A percentile compares a stretch with the other conserved stretches of the same genome.
These are phyloP conservation scores for Hemiscyllium ocellatum DNA, from an alignment of 2,113 vertebrate species.

Conservation along the genomic window DNA sequence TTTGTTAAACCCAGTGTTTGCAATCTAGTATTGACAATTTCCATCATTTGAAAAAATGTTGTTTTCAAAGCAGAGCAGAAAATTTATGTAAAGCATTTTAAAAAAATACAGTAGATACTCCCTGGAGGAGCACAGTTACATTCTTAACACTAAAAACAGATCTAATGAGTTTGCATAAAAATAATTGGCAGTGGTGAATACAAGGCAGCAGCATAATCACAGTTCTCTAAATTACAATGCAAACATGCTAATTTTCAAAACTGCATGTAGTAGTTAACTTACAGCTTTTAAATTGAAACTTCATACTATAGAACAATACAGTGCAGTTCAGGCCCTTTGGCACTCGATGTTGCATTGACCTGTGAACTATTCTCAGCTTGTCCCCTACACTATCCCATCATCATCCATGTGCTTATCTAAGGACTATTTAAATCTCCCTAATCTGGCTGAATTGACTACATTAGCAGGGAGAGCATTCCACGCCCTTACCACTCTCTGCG, in stretches of 20 bases:
- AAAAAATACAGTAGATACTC: background rate
- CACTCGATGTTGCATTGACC: no score
- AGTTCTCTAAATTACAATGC: slow-evolving; percentile 22
- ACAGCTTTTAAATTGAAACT: background rate
- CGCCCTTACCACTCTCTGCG: no score
- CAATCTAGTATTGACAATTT: background rate
- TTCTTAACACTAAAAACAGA: background rate
- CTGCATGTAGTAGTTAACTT: background rate
- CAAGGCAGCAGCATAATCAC: background rate
- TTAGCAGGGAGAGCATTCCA: no score
- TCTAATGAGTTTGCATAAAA: background rate
- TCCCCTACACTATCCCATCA: no score
- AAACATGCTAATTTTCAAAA: slow-evolving; percentile 21
- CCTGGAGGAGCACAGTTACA: background rate
- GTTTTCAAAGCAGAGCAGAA: background rate
- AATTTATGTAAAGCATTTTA: background rate
- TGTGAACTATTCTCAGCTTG: no score
- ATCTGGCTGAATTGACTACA: no score
- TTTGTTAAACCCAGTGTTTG: background rate
- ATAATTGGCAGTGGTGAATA: background rate
- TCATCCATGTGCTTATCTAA: no score
- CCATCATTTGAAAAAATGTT: background rate
- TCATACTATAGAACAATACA: background rate
- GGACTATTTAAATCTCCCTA: no score
- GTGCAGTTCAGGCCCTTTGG: no score